Evolutionary conservation across 2,797 vertebrate species (phyloP).

Genomic region (Macropus fuliginosus): DNA sequence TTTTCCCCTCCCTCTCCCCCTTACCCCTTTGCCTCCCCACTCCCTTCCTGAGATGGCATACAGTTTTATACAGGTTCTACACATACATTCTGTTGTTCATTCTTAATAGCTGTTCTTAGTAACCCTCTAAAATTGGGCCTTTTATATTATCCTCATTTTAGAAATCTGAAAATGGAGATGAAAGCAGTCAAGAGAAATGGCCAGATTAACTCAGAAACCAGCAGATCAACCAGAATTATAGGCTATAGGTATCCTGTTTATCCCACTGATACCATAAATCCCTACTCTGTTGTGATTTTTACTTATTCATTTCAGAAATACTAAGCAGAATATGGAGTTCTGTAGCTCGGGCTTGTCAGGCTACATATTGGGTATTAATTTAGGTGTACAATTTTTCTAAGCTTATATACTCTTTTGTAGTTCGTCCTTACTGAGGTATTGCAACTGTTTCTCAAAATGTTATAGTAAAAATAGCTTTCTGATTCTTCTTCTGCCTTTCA

Average conservation of each 20-base stretch:
- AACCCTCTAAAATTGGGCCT: not conserved
- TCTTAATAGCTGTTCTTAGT: not conserved
- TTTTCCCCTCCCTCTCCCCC: no score
- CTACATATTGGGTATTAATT: not conserved
- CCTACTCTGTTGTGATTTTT: not conserved
- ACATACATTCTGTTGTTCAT: not conserved
- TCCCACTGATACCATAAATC: not conserved
- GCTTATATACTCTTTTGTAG: not conserved
- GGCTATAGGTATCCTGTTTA: not conserved
- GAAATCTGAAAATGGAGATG: not conserved
- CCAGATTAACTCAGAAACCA: not conserved
- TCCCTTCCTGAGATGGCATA: no score
- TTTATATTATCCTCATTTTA: not conserved
- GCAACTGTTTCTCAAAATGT: not conserved
- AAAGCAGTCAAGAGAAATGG: not conserved
- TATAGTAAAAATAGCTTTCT: not conserved
- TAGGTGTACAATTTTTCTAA: not conserved
- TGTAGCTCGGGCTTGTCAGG: not conserved
- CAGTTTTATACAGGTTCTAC: no score
- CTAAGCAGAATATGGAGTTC: not conserved
- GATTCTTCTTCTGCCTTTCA: not conserved
- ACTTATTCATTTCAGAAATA: not conserved
- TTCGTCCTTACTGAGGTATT: not conserved
- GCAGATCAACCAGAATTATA: not conserved
- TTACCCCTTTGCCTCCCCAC: no score